These are phyloP conservation scores for Pavo muticus DNA, from an alignment of 2,113 vertebrate genomes.

Conservation along the genomic window DNA sequence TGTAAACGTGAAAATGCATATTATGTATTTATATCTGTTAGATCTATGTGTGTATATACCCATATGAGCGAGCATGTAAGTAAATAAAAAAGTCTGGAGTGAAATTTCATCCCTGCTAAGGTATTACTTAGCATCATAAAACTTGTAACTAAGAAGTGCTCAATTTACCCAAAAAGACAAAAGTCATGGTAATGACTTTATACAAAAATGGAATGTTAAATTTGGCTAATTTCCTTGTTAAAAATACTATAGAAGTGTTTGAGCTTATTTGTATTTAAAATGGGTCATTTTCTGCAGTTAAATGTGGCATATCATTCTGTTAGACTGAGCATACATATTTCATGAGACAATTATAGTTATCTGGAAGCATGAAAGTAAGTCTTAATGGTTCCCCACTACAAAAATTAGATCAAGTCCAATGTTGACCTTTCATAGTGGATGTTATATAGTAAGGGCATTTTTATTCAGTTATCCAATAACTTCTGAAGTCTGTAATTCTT, in stretches of 20 bases:
- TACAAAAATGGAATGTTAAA: background rate
- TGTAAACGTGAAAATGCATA: background rate
- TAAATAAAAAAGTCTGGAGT: background rate
- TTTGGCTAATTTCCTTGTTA: background rate
- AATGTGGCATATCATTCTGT: background rate
- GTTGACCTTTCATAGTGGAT: background rate
- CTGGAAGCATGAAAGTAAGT: background rate
- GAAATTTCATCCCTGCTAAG: background rate
- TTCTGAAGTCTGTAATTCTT: background rate
- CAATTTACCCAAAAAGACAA: background rate
- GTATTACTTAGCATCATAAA: background rate
- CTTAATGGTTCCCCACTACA: background rate
- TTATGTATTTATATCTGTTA: background rate
- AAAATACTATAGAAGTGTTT: background rate
- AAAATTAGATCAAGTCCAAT: background rate
- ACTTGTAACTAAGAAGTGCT: background rate
- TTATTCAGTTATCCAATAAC: background rate
- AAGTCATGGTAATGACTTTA: background rate
- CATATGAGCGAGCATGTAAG: background rate
- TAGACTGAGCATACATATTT: background rate
- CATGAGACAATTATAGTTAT: background rate
- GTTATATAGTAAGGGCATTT: background rate
- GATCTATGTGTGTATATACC: background rate
- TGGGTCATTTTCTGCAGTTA: background rate
- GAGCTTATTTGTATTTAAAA: background rate